These are phyloP conservation scores for Aphelocoma californica DNA, from an alignment of 2,797 vertebrate species.

Conservation along the genomic window DNA sequence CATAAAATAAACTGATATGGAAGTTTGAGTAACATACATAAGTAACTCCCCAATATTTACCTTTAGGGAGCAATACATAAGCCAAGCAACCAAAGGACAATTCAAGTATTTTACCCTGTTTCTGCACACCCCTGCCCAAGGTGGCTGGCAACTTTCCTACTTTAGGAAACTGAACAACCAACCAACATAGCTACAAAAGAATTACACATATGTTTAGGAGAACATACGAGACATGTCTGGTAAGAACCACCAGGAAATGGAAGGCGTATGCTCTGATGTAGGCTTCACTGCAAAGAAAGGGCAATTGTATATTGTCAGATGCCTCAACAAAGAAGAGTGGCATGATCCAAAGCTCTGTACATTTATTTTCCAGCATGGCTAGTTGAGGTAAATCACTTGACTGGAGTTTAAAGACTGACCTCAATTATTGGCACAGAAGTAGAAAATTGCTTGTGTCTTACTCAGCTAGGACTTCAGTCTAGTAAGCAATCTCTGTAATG, in stretches of 20 bases:
- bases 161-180: neutral
- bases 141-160: neutral
- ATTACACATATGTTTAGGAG: accelerated
- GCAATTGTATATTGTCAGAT: neutral
- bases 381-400: neutral
- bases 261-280: neutral
- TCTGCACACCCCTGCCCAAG: neutral
- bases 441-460: neutral
- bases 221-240: accelerated
- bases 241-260: neutral
- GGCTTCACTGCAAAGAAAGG: neutral
- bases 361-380: neutral
- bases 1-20: neutral
- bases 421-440: neutral
- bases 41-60: neutral
- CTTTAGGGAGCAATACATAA: neutral
- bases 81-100: neutral
- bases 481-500: neutral
- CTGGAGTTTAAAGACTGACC: neutral
- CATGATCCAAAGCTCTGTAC: neutral
- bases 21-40: neutral
- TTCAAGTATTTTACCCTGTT: neutral
- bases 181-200: neutral
- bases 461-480: neutral
- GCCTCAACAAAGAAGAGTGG: neutral